Evolutionary conservation across 2,797 vertebrate species (phyloP).

Genomic region (Acomys russatus): DNA sequence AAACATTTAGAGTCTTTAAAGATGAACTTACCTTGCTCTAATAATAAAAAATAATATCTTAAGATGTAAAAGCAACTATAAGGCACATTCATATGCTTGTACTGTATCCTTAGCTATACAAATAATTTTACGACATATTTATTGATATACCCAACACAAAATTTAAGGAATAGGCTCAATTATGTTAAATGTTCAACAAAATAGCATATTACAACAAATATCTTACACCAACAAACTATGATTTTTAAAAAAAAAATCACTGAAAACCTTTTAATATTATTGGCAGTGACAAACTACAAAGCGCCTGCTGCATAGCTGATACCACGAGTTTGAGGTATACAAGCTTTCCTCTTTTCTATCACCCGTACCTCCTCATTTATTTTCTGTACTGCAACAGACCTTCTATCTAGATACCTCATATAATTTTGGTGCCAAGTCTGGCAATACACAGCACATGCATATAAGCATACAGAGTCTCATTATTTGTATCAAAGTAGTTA

Average conservation of each 20-base stretch:
- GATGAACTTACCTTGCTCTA: conserved; percentile 1
- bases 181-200: conserved; percentile 44
- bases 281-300: not conserved
- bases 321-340: conserved; percentile 9
- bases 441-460: conserved; percentile 1
- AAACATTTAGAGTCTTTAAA: conserved; percentile 47
- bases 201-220: not conserved
- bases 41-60: conserved; percentile 10
- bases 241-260: conserved; percentile 41
- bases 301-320: not conserved
- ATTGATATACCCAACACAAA: not conserved
- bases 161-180: conserved; percentile 18
- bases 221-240: not conserved
- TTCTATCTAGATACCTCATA: not conserved
- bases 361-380: not conserved
- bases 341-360: not conserved
- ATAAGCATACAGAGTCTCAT: not conserved
- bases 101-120: not conserved
- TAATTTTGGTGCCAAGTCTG: conserved; percentile 26
- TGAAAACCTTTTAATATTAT: conserved; percentile 55
- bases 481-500: conserved; percentile 26
- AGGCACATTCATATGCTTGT: not conserved
- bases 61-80: not conserved
- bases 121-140: not conserved
- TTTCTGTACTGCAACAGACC: not conserved